Evolutionary conservation across 2,888 invertebrate species (phyloP).

Genomic region (Zaprionus bogoriensis): DNA sequence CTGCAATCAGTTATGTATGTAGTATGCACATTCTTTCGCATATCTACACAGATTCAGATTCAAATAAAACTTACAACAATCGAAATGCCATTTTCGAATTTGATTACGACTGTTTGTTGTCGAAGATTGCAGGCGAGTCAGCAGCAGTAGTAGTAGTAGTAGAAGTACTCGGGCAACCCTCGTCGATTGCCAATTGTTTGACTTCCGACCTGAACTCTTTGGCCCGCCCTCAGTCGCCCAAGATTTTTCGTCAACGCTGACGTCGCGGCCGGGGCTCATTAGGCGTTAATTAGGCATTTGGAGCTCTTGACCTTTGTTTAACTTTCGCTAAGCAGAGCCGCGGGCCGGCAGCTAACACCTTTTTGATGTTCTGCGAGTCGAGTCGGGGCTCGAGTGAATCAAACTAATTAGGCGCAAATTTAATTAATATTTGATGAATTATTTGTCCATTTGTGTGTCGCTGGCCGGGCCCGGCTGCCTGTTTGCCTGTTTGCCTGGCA

Average conservation of each 20-base stretch:
- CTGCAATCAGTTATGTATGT: slow-evolving; percentile 20
- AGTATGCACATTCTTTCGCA: not conserved
- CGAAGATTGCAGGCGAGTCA: not conserved
- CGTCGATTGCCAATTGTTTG: too few relatives aligned
- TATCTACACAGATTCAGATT: not conserved
- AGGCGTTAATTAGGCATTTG: slow-evolving; percentile 64
- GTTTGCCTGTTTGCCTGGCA: slow-evolving; percentile 7
- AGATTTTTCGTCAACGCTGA: slow-evolving; percentile 17
- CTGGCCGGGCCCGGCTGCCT: not conserved
- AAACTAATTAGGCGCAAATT: slow-evolving; percentile 72
- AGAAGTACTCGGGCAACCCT: too few relatives aligned
- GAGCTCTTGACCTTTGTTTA: slow-evolving; percentile 41
- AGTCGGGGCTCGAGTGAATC: slow-evolving; percentile 30
- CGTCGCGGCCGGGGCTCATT: slow-evolving; percentile 42
- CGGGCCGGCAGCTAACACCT: slow-evolving; percentile 56
- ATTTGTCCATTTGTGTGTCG: slow-evolving; percentile 45
- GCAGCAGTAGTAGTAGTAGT: too few relatives aligned
- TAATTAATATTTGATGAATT: slow-evolving; percentile 69
- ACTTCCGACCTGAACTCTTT: slow-evolving; percentile 33
- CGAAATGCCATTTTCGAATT: slow-evolving; percentile 3
- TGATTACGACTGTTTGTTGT: not conserved
- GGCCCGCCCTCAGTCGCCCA: slow-evolving; percentile 8
- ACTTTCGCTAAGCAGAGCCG: slow-evolving; percentile 43
- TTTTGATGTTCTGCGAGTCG: slow-evolving; percentile 49
- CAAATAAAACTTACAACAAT: slow-evolving; percentile 13